These are phyloP conservation scores for Thamnaconus septentrionalis DNA, from an alignment of 2,113 vertebrate genomes.

Conservation along the genomic window DNA sequence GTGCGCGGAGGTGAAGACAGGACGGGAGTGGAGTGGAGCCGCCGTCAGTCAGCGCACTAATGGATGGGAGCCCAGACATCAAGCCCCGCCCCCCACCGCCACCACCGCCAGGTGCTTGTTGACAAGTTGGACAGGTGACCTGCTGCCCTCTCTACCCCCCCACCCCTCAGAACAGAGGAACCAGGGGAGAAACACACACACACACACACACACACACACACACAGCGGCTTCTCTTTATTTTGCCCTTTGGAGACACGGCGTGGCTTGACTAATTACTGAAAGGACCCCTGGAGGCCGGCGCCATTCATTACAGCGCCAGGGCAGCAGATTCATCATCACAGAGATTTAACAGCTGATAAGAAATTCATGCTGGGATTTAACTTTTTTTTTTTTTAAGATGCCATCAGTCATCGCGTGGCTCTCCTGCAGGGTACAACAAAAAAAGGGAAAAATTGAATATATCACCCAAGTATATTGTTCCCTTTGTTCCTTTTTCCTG, in stretches of 20 bases:
- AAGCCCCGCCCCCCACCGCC: too few species aligned
- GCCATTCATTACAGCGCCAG: conserved; percentile 55
- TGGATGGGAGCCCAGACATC: conserved; percentile 25
- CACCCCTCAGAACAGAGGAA: too few species aligned
- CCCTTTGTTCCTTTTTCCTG: too few species aligned
- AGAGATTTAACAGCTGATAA: conserved; percentile 51
- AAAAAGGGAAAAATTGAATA: too few species aligned
- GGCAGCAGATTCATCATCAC: conserved; percentile 65
- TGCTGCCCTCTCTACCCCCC: too few species aligned
- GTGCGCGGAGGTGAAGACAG: too few species aligned
- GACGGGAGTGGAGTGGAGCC: too few species aligned
- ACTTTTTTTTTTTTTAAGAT: conserved; percentile 62
- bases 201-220: too few species aligned
- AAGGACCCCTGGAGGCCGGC: conserved; percentile 44
- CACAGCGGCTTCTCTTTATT: conserved; percentile 2
- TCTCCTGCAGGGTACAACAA: not conserved
- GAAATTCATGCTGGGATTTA: conserved; percentile 50
- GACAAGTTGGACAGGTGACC: not conserved
- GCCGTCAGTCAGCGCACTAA: conserved; percentile 20
- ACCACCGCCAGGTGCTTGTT: not conserved
- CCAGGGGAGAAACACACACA: too few species aligned
- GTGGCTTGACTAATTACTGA: conserved; percentile 59
- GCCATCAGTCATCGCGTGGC: conserved; percentile 46
- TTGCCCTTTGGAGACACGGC: conserved; percentile 39
- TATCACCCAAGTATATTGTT: too few species aligned